Base-by-base conservation (phyloP, 2,888 invertebrate genomes). In the Cosmia trapezina region DNA sequence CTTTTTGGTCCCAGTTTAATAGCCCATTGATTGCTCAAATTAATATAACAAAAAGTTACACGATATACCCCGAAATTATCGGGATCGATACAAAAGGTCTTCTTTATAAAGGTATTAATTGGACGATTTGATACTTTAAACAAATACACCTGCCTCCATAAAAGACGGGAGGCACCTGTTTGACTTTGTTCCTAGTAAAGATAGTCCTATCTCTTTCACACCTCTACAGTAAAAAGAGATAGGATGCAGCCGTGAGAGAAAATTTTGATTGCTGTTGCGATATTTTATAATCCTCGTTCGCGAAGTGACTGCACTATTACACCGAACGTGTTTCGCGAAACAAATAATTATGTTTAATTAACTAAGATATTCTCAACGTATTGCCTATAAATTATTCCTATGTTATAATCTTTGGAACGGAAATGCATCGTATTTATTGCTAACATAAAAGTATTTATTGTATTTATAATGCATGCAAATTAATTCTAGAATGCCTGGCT, bases 101-200 rank as follows among this genome's bases (percentile, higher is more conserved):
- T 81, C 78, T 83, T 85, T 81, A 84, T 84, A 84, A 88, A 89
- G 82, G 86, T 86, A 87, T 88, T 92, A 93, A 93, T 93, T 92
- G 93, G 90, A 88, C 89, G 88, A 91, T 92, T 89, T 90, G 84
- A 88, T 84, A 83, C 84, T 85, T 86, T 91, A 89, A 91, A 90
- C 89, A 93, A 93, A 93, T 88, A 92, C 94, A 94, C 93, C 94
- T 94, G 94, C 88, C 74, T 63, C 74, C 70, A 80, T 78, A 77
- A 78, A 70, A 81, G 74, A 84, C 72, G 60, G 66, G 61, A 71
- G 67, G 85, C 92, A 93, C 91, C 92, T 93, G 92, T 92, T 86
- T 86, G 78, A 78, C 63, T 82, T 77, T 70, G 72, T 74, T 81
- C 85, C 82, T 81, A 79, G 81, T 86, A 78, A 68, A 77, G 56